Evolutionary conservation across 2,113 vertebrate species (phyloP).

Genomic region (Azemiops feae): DNA sequence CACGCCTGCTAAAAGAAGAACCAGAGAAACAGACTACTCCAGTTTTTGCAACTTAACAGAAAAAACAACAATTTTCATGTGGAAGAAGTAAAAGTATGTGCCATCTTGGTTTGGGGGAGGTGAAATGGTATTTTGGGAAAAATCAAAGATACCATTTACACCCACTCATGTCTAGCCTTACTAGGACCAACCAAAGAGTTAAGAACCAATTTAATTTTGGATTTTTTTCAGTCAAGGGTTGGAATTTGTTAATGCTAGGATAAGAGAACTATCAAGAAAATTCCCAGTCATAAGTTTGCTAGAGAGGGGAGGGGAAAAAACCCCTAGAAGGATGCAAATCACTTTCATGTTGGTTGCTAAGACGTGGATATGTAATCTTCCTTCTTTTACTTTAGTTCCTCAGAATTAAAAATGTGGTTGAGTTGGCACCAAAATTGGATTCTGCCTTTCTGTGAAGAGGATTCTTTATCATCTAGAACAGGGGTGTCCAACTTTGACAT

Average conservation of each 20-base stretch:
- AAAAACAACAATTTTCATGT: not conserved
- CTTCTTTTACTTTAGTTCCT: not conserved
- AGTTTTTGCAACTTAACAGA: not conserved
- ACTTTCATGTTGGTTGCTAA: not conserved
- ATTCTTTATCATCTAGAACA: not conserved
- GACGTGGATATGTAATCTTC: not conserved
- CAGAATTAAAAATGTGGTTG: not conserved
- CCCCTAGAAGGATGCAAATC: not conserved
- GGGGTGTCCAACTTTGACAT: not conserved
- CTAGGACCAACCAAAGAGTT: not conserved
- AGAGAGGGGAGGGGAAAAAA: not conserved
- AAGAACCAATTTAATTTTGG: not conserved
- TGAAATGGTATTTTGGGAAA: not conserved
- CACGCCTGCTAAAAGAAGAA: not conserved
- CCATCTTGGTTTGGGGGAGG: not conserved
- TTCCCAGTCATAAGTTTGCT: not conserved
- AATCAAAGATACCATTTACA: not conserved
- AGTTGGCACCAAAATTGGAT: not conserved
- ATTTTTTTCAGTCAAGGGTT: not conserved
- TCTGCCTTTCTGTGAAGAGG: not conserved
- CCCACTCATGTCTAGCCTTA: not conserved
- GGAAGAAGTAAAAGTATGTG: not conserved
- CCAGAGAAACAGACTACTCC: not conserved
- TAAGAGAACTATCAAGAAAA: not conserved
- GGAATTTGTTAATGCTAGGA: not conserved